Base-by-base conservation (phyloP, 2,113 vertebrate genomes). In the Notarius lentiginosus region DNA sequence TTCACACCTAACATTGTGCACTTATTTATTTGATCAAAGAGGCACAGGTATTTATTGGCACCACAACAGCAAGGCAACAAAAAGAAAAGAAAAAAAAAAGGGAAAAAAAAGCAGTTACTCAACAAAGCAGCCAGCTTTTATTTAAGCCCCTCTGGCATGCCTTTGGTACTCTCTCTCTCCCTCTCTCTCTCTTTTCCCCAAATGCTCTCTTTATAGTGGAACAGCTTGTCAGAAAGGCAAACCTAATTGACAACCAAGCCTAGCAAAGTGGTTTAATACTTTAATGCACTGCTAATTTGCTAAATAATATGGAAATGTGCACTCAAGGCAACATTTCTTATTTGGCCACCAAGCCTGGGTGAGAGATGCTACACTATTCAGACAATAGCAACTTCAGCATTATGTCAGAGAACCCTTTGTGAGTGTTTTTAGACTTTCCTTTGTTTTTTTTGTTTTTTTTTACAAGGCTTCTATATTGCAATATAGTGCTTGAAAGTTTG, bases 1-100 rank as follows among this genome's bases (percentile, higher is more conserved):
- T 30, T 66, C 58, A 41, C 90, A 85, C 84, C 82, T 87, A 89
- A 85, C 89, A 91, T 75, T 87, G 86, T 79, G 60, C 12, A 22
- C 20, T 56, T 18, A 24, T 63, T 83, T 84, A 56, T 30, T 27
- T 9, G 3, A 24, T 75, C 83, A 60, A 58, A 56, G 53, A 22
- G 27, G 2, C n/a, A 58, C 53, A 3, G 11, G 34, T 34, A 61
- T 61, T 61, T 82, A 65, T 27, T 63, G 27, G 18, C 53, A 55
- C 83, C 11, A 14, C 83, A n/a, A 14, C 30, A 72, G 66, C 49
- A 41, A 17, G 53, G 41, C 24, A 82, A 18, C 1, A 17, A 20
- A 41, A 51, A 82, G 34, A 20, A 12, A 22, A 8, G 53, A 5
- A 65, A 55, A 24, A 34, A 27, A 66, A 41, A 66, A 12, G 24